These are phyloP conservation scores for Ceyx erithaca DNA, from an alignment of 2,797 vertebrate genomes.

Conservation along the genomic window DNA sequence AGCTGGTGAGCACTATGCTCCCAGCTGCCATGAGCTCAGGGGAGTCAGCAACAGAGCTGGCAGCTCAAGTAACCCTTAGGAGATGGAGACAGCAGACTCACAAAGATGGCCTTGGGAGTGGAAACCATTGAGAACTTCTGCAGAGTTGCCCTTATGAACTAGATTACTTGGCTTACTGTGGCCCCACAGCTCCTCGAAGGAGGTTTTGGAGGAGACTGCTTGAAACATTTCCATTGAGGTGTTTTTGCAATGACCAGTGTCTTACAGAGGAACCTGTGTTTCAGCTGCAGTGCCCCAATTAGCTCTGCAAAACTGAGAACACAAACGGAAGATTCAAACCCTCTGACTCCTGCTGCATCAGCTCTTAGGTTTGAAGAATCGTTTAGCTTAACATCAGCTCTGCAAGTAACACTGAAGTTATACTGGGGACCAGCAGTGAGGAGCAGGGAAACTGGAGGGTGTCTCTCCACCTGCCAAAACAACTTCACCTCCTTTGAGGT, in stretches of 20 bases:
- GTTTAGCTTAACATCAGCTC: not conserved
- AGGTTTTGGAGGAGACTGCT: not conserved
- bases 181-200: not conserved
- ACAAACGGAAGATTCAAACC: not conserved
- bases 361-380: not conserved
- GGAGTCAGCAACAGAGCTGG: not conserved
- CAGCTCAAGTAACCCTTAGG: not conserved
- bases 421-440: not conserved
- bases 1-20: not conserved
- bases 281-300: not conserved
- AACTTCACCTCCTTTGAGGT: not conserved
- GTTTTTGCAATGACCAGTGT: not conserved
- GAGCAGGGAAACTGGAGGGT: not conserved
- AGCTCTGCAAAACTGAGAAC: not conserved
- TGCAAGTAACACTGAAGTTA: not conserved
- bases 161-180: not conserved
- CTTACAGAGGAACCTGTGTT: not conserved
- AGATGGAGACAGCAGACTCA: not conserved
- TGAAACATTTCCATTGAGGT: not conserved
- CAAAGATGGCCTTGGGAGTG: not conserved
- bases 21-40: not conserved
- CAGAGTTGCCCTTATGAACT: not conserved
- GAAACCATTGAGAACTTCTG: not conserved
- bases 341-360: not conserved
- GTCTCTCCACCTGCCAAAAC: not conserved